phyloP scores from a whole-genome alignment of 2,888 invertebrate genomes.

The Idaea aversata region DNA sequence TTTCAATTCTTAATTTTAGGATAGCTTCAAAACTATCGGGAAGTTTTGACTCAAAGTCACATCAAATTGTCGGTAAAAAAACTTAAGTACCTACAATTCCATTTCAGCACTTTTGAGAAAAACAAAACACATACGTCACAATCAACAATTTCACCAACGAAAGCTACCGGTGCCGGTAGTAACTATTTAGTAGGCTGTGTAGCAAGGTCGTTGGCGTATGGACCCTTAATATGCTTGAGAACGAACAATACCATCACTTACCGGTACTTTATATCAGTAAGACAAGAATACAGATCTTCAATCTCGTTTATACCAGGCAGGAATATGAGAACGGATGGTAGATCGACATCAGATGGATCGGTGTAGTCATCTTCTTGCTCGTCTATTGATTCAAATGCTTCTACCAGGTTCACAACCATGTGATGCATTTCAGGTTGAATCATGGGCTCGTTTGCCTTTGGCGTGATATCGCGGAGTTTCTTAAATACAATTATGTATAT shows the following conservation, averaged over 20 bases:
- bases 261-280: slow-evolving; percentile 53
- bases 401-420: slow-evolving; percentile 81
- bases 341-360: slow-evolving; percentile 44
- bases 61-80: too few species aligned
- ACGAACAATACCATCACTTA: slow-evolving; percentile 26
- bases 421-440: slow-evolving; percentile 82
- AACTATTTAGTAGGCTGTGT: too few species aligned
- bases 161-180: too few species aligned
- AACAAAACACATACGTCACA: too few species aligned
- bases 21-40: too few species aligned
- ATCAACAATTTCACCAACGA: too few species aligned
- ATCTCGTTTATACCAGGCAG: slow-evolving; percentile 94
- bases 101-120: too few species aligned
- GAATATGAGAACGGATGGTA: slow-evolving; percentile 90
- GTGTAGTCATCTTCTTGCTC: slow-evolving; percentile 56
- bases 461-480: slow-evolving; percentile 61
- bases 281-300: slow-evolving; percentile 82
- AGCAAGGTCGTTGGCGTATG: too few species aligned
- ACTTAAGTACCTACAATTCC: too few species aligned
- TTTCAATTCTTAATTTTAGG: too few species aligned
- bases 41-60: too few species aligned
- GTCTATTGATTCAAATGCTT: slow-evolving; percentile 84
- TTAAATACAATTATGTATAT: slow-evolving; percentile 34
- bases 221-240: background rate
- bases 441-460: slow-evolving; percentile 74